These are phyloP conservation scores for Tauraco hartlaubi DNA, from an alignment of 2,797 vertebrate genomes.

Conservation along the genomic window DNA sequence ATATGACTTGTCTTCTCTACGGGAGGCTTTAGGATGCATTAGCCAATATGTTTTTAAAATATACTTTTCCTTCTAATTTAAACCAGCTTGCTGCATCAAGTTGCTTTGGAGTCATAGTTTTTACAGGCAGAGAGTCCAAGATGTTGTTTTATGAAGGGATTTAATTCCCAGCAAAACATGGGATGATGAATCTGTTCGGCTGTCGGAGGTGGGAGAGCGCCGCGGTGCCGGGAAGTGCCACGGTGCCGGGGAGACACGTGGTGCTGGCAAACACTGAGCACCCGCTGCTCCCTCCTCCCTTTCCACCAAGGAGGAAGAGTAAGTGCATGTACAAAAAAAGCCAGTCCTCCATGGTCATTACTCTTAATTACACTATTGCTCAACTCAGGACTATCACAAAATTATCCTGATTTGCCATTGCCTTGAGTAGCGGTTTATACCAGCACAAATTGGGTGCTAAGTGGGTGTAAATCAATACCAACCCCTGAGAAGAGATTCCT, in stretches of 20 bases:
- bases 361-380: not conserved
- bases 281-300: not conserved
- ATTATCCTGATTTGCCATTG: not conserved
- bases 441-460: conserved; percentile 25
- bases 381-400: not conserved
- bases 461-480: conserved; percentile 36
- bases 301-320: not conserved
- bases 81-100: not conserved
- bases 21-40: not conserved
- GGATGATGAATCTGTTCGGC: not conserved
- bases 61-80: conserved; percentile 23
- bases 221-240: fast-evolving
- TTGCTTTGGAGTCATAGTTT: not conserved
- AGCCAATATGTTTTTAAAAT: conserved; percentile 26
- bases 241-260: not conserved
- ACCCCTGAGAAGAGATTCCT: not conserved
- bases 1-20: not conserved
- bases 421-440: not conserved
- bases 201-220: fast-evolving
- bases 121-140: not conserved
- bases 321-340: not conserved
- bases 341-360: not conserved
- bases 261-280: not conserved
- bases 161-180: not conserved
- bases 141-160: not conserved